These are phyloP conservation scores for Marronus borbonicus DNA, from an alignment of 2,888 invertebrate genomes.

Conservation along the genomic window DNA sequence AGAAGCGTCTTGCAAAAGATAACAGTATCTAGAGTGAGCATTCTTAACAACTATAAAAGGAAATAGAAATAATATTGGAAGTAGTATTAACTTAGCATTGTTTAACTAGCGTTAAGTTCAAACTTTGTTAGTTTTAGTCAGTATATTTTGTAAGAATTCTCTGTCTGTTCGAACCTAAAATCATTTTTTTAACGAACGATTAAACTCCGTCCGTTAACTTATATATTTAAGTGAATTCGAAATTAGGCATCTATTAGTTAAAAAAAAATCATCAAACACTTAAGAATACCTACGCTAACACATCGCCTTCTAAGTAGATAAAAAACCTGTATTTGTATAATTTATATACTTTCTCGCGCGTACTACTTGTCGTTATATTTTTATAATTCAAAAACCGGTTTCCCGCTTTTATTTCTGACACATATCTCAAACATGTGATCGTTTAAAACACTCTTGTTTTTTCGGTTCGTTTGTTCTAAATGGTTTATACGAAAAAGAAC, in stretches of 20 bases:
- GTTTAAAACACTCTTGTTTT: neutral
- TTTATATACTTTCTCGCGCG: conserved; percentile 5
- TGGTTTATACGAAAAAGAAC: neutral
- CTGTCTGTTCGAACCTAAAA: no score
- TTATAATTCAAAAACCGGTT: conserved; percentile 20
- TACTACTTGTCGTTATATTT: conserved; percentile 2
- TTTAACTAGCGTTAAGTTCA: no score
- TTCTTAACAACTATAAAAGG: no score
- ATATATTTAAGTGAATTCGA: no score
- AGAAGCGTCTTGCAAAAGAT: no score
- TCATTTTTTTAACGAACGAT: no score
- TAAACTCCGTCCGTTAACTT: no score
- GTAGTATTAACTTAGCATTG: no score
- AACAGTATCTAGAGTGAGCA: no score
- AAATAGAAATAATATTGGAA: no score
- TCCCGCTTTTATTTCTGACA: conserved; percentile 1
- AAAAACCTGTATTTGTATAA: conserved; percentile 9
- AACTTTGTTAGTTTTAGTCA: no score
- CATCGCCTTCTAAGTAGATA: neutral
- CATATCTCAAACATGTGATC: conserved; percentile 23
- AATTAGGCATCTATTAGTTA: neutral
- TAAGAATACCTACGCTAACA: neutral
- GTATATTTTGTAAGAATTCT: no score
- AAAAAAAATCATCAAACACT: neutral
- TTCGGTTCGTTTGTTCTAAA: neutral